These are phyloP conservation scores for Procambarus virginalis DNA, from an alignment of 1,140 invertebrate species.

Conservation along the genomic window DNA sequence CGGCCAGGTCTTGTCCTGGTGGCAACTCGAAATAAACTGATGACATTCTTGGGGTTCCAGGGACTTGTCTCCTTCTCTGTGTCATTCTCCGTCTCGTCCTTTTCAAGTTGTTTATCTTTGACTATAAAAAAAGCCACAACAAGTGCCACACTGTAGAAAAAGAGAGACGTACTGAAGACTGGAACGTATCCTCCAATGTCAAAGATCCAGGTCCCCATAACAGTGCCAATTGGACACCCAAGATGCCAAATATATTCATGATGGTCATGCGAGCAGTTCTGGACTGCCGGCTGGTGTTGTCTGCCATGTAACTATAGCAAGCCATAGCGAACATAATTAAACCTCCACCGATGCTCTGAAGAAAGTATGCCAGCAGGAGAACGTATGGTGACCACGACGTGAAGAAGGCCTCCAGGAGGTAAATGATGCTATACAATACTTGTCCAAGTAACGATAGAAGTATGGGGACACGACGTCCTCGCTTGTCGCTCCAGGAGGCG, in stretches of 20 bases:
- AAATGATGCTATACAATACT: neutral
- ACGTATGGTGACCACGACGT: neutral
- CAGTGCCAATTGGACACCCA: neutral
- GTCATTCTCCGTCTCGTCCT: neutral
- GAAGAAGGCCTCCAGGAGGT: neutral
- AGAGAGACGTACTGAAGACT: neutral
- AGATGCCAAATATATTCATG: neutral
- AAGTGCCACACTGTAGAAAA: neutral
- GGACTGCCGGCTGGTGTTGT: neutral
- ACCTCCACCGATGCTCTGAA: neutral
- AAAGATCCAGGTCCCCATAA: neutral
- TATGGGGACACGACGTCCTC: conserved; percentile 1
- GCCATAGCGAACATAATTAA: neutral
- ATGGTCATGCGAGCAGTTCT: neutral
- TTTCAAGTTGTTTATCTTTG: neutral
- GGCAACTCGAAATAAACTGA: neutral
- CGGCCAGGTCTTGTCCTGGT: neutral
- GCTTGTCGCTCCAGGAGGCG: conserved; percentile 27
- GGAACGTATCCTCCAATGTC: neutral
- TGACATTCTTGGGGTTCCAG: conserved; percentile 15
- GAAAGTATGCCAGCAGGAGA: neutral
- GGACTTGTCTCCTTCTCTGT: neutral
- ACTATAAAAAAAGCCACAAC: neutral
- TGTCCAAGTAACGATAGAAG: conserved; percentile 19
- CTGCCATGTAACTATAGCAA: neutral